Percentiles rank a stretch among this genome's conserved stretches.
Conservation (phyloP, 2,888 invertebrate genomes). For the Amorpha juglandis region DNA sequence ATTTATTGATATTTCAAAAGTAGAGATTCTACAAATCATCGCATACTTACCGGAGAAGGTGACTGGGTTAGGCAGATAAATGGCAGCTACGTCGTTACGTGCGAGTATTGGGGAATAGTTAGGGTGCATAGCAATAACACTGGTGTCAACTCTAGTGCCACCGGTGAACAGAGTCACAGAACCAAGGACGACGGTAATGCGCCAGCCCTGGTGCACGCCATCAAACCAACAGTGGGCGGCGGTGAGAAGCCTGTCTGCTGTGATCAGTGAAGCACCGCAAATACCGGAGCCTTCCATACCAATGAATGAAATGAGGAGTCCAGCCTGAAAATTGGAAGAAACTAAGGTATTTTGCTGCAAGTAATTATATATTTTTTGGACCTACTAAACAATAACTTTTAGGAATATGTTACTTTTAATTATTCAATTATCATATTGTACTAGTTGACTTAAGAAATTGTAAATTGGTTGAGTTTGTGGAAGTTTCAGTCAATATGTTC, state of each 20-base stretch:
- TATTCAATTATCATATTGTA: no score
- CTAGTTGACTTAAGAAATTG: no score
- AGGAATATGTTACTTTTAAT: no score
- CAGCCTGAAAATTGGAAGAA: conserved; percentile 43
- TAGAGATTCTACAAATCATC: no score
- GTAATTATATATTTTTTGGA: not conserved
- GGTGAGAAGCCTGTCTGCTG: conserved; percentile 43
- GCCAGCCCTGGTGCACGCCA: conserved; percentile 53
- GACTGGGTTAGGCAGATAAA: conserved; percentile 43
- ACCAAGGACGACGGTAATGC: conserved; percentile 59
- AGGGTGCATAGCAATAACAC: conserved; percentile 49
- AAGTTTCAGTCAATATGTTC: no score
- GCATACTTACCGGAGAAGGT: conserved; percentile 43
- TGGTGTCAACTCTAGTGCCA: conserved; percentile 52
- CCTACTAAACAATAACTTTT: no score
- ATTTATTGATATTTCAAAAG: no score
- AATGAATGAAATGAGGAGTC: conserved; percentile 42
- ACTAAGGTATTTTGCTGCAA: not conserved
- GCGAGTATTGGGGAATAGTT: conserved; percentile 49
- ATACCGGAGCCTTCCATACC: conserved; percentile 39
- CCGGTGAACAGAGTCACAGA: conserved; percentile 55
- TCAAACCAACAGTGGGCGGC: conserved; percentile 65
- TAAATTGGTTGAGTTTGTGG: no score
- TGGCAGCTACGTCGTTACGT: conserved; percentile 60
- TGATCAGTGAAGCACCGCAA: conserved; percentile 60